Base-by-base conservation (phyloP, 2,888 invertebrate genomes). In the Drosophila cognata region DNA sequence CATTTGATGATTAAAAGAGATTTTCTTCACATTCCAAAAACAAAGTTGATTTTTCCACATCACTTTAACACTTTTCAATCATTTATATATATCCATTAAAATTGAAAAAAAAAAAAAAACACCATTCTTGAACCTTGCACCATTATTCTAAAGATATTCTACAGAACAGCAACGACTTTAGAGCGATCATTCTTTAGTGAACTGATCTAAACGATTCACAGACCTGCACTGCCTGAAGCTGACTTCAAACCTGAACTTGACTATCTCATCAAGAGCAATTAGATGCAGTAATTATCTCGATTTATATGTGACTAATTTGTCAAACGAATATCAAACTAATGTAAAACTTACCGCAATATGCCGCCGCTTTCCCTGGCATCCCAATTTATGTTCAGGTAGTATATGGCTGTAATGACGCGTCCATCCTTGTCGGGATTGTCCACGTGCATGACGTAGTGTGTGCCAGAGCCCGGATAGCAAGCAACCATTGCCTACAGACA, bases 361-460 rank as follows among this genome's bases (percentile, higher is more conserved):
- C 99, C 99, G 5, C 99, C 99, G 92, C 94, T 95, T 89, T 96
- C 95, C 92, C 95, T 94, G 62, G 96, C 95, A 93, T 98, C 96
- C 99, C 99, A 99, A 94, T 98, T 95, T 91, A 96, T 95, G 94
- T 99, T 99, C 90, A 99, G 95, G 94, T 99, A 99, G 94, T 99
- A 99, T 91, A 99, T 99, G 76, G 98, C 97, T 10, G 99, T 99
- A 91, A 99, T 97, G 92, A 98, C 98, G 79, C 99, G 95, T 25
- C 99, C 99, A 94, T 99, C 99, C 90, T 96, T 95, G 93, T 98
- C 98, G 8, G 99, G 99, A 94, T 99, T 99, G 94, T 99, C 99
- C 50, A 99, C 98, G 93, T 99, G 99, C 93, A 98, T 98, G 63
- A 99, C 97, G 93, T 99, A 99, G 91, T 97, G 97, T 16, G 98